These are phyloP conservation scores for Schlechtendalia chinensis DNA, from an alignment of 1,140 invertebrate genomes.

Conservation along the genomic window DNA sequence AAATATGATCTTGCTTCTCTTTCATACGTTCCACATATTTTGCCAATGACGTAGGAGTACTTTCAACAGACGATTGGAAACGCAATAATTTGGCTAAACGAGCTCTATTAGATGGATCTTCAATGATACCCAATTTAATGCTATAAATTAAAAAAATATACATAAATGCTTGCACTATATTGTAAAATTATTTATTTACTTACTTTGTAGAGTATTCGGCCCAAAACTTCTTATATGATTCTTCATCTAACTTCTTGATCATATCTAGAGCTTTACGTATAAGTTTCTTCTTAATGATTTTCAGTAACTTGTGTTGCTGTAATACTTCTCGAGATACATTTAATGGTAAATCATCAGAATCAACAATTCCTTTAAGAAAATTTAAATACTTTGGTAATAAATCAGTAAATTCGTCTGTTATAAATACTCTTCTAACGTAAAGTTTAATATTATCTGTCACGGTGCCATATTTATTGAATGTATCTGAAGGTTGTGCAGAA, in stretches of 20 bases:
- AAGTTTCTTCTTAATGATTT: constrained; percentile 98
- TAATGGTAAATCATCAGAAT: constrained; percentile 97
- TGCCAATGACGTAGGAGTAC: constrained; percentile 70
- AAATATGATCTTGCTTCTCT: constrained; percentile 93
- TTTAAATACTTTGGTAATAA: constrained; percentile 98
- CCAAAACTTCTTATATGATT: constrained; percentile 94
- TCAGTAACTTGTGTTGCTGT: constrained; percentile 98
- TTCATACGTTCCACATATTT: constrained; percentile 97
- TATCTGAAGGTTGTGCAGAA: constrained; percentile 82
- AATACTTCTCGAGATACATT: constrained; percentile 98
- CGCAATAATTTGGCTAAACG: constrained; percentile 90
- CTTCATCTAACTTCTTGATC: constrained; percentile 93
- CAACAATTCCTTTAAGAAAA: constrained; percentile 94
- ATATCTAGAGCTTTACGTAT: constrained; percentile 96
- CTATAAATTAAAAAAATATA: constrained; percentile 57
- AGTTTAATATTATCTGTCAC: constrained; percentile 93
- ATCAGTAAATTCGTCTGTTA: constrained; percentile 99
- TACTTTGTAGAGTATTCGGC: constrained; percentile 98
- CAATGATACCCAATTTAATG: constrained; percentile 95
- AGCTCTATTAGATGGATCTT: constrained; percentile 94
- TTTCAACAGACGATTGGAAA: constrained; percentile 82
- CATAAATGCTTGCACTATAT: not conserved
- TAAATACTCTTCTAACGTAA: constrained; percentile 96
- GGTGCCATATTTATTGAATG: constrained; percentile 92
- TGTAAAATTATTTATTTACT: constrained; percentile 55